Conservation (phyloP, 2,797 vertebrate genomes). For the Rhinichthys osculus region DNA sequence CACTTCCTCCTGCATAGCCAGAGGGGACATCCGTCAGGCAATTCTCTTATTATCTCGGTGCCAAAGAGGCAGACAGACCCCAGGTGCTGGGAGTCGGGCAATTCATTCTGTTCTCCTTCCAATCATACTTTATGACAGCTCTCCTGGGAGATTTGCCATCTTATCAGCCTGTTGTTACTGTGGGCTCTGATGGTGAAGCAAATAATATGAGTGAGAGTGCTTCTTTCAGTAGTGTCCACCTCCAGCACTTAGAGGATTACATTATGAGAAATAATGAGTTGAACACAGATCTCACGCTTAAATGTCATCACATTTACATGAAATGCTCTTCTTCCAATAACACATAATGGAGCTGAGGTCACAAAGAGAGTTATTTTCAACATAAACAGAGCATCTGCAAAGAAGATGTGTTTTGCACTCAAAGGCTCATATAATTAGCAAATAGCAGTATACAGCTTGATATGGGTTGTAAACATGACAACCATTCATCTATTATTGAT, state of each 20-base stretch:
- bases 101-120: constrained; percentile 48
- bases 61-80: constrained; percentile 50
- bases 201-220: constrained; percentile 33
- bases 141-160: constrained; percentile 50
- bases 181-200: constrained; percentile 47
- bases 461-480: neutral
- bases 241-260: constrained; percentile 41
- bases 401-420: neutral
- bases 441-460: neutral
- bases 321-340: constrained; percentile 17
- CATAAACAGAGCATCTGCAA: neutral
- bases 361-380: neutral
- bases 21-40: constrained; percentile 45
- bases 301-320: constrained; percentile 17
- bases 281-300: neutral
- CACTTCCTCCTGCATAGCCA: constrained; percentile 11
- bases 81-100: constrained; percentile 52
- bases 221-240: constrained; percentile 36
- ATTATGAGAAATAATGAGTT: constrained; percentile 41
- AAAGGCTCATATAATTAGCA: constrained; percentile 12
- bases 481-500: neutral
- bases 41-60: constrained; percentile 13
- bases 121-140: constrained; percentile 42
- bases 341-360: neutral
- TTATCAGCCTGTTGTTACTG: constrained; percentile 51